Evolutionary conservation across 2,113 vertebrate species (phyloP).

Genomic region (Erinaceus europaeus): DNA sequence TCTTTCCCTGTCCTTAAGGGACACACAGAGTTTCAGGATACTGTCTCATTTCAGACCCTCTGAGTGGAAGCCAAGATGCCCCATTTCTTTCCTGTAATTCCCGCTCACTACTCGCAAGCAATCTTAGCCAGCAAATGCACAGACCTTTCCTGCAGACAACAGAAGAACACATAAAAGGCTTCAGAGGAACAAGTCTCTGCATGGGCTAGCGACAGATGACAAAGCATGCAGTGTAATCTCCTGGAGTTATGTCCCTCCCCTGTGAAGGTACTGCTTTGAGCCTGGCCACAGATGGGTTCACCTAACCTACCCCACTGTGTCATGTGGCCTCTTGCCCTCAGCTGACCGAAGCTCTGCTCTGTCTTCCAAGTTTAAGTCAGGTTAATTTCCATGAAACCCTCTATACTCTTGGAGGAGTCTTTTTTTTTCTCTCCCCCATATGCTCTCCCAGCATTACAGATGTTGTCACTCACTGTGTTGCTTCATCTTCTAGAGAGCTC

Average conservation of each 20-base stretch:
- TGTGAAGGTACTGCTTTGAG: too few relatives aligned
- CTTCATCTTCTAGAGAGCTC: neutral
- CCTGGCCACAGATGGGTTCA: too few relatives aligned
- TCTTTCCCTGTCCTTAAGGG: neutral
- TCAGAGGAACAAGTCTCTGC: neutral
- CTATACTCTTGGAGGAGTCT: neutral
- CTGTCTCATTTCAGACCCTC: neutral
- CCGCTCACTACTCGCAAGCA: neutral
- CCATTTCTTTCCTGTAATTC: neutral
- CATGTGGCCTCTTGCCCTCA: neutral
- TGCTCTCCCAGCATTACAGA: neutral
- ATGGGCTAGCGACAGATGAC: neutral
- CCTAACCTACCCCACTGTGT: neutral
- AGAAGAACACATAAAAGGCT: neutral
- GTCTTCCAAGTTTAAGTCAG: neutral
- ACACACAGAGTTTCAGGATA: neutral
- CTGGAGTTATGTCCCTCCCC: too few relatives aligned
- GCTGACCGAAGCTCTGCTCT: neutral
- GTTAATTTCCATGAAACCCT: neutral
- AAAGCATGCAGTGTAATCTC: neutral
- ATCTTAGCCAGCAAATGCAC: neutral
- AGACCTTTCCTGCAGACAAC: neutral
- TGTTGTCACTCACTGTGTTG: neutral
- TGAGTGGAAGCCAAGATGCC: neutral
- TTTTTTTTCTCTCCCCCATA: neutral